These are phyloP conservation scores for Xerus inauris DNA, from an alignment of 2,113 vertebrate genomes.

Conservation along the genomic window DNA sequence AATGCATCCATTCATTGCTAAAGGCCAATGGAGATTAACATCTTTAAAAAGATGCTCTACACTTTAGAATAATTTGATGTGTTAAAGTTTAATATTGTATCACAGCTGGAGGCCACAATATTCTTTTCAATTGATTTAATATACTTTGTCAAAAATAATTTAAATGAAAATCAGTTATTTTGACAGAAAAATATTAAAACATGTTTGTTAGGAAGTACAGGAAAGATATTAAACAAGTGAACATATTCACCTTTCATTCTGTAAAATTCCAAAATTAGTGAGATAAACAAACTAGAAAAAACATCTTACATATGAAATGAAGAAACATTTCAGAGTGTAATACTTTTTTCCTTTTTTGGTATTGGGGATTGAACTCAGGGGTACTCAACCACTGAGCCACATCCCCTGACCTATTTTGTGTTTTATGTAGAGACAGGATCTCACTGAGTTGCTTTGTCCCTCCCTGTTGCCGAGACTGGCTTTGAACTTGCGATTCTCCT, in stretches of 20 bases:
- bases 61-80: constrained; percentile 54
- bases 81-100: constrained; percentile 53
- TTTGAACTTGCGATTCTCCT: too few species aligned
- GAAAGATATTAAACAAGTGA: constrained; percentile 7
- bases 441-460: too few species aligned
- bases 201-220: not conserved
- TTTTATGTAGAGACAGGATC: too few species aligned
- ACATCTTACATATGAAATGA: not conserved
- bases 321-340: not conserved
- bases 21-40: not conserved
- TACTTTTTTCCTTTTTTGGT: too few species aligned
- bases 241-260: not conserved
- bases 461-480: too few species aligned
- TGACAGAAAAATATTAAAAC: constrained; percentile 34
- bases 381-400: too few species aligned
- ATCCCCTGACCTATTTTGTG: too few species aligned
- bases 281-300: not conserved
- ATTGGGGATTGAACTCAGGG: too few species aligned
- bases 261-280: constrained; percentile 1
- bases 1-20: not conserved
- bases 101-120: not conserved
- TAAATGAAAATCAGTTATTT: constrained; percentile 66
- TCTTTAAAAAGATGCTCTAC: not conserved
- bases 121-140: constrained; percentile 46
- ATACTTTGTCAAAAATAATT: constrained; percentile 53